A percentile compares a stretch with the other conserved stretches of the same genome.
These are phyloP conservation scores for Plotosus lineatus DNA, from an alignment of 2,113 vertebrate genomes.

Conservation along the genomic window DNA sequence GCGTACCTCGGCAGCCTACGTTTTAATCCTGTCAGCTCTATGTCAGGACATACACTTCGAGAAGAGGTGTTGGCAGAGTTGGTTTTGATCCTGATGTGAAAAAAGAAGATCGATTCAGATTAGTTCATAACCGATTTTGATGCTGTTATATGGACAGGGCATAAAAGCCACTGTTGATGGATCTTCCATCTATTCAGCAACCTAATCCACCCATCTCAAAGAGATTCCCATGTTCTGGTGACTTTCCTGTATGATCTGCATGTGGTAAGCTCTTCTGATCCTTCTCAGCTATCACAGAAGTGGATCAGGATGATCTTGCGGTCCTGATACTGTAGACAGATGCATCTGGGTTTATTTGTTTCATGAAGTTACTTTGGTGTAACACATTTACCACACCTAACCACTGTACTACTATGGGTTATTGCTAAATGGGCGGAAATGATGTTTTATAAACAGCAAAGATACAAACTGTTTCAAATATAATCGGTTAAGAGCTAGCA, in stretches of 20 bases:
- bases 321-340: neutral
- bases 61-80: no score
- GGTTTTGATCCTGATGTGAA: no score
- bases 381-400: neutral
- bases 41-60: no score
- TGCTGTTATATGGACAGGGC: no score
- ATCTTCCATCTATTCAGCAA: conserved; percentile 19
- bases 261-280: neutral
- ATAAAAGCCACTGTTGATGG: conserved; percentile 1
- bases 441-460: neutral
- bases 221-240: conserved; percentile 54
- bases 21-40: no score
- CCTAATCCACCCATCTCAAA: conserved; percentile 53
- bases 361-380: neutral
- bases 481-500: neutral
- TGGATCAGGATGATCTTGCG: neutral
- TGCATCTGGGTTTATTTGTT: neutral
- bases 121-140: no score
- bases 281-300: neutral
- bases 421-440: neutral
- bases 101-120: no score
- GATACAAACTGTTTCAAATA: neutral
- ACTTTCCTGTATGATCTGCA: conserved; percentile 52
- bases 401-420: no score
- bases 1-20: no score